Conservation (phyloP, 1,140 invertebrate genomes). For the Thalassaphorura encarpata region DNA sequence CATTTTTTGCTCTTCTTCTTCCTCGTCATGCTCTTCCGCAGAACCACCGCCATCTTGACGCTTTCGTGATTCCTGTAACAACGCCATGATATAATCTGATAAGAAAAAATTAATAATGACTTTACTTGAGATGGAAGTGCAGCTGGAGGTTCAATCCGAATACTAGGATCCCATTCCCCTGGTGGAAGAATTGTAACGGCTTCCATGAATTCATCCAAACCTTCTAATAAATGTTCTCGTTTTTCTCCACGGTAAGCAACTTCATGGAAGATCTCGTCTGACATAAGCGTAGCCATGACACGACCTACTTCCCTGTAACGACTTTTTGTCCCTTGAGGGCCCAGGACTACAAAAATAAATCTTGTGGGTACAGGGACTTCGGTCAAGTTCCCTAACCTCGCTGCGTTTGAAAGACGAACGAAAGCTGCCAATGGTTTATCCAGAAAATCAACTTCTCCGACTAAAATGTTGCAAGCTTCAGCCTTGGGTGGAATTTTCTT, state of each 20-base stretch:
- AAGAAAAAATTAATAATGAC: no score
- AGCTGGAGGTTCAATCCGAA: conserved; percentile 36
- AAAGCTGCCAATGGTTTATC: conserved; percentile 35
- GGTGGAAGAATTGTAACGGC: conserved; percentile 40
- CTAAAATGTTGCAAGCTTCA: conserved; percentile 38
- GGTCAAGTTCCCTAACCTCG: conserved; percentile 35
- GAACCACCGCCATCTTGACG: background rate
- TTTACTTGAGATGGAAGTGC: background rate
- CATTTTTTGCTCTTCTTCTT: conserved; percentile 38
- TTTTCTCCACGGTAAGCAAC: conserved; percentile 35
- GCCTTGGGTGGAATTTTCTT: conserved; percentile 37
- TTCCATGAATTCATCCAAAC: conserved; percentile 40
- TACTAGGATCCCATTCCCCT: conserved; percentile 38
- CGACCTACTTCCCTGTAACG: conserved; percentile 35
- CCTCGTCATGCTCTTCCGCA: conserved; percentile 31
- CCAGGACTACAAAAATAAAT: conserved; percentile 37
- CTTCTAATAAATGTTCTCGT: conserved; percentile 36
- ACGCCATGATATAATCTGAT: no score
- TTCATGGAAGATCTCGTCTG: conserved; percentile 38
- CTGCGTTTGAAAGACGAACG: conserved; percentile 33
- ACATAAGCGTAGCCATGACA: conserved; percentile 36
- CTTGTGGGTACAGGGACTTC: conserved; percentile 38
- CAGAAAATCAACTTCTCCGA: conserved; percentile 36
- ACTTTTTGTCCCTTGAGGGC: conserved; percentile 28
- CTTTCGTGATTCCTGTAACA: background rate